Evolutionary conservation across 1,140 invertebrate species (phyloP), one percentile per base, ranked within the genome.

Genomic region (Cataglyphis hispanica): DNA sequence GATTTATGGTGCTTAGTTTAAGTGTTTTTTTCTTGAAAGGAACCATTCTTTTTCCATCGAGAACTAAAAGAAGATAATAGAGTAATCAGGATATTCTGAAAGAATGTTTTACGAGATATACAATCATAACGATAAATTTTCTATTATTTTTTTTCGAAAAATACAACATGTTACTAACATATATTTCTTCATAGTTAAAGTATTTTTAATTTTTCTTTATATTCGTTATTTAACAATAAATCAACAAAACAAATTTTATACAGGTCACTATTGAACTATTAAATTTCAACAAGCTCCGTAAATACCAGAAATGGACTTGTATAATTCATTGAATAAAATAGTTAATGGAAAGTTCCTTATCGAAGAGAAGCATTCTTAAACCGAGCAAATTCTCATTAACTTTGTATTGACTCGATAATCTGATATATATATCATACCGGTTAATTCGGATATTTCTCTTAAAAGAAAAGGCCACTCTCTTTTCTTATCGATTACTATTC

Each of bases 401-500:
- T 40, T 83, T 74, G 67, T 67, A 83, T 60, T 56, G 78, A 46
- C 53, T 83, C 53, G 78, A 81, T 81, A 40, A 34, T 37, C 10
- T 53, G 34, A 83, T 83, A 72, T 56, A 72, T 56, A 83, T 83
- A 60, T 56, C 8, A 19, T 56, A 13, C 34, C 67, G 53, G 61
- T 72, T 67, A 83, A 83, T 72, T 56, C 19, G 53, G 40, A 70
- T 72, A 40, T 72, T 83, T 56, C 13, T 72, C 53, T 72, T 74
- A 43, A 64, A 88, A 83, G n/a, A 64, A 16, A 3, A 78, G 61
- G 60, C 31, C 58, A 56, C 50, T 70, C 40, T 76, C 67, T 88
- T 89, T 88, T 89, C 86, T 77, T 64, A 85, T 77, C 77, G 76
- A 74, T 83, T 74, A 83, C 87, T 85, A 50, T n/a, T 53, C 69